phyloP scores from a whole-genome alignment of 2,113 vertebrate species.

The Chamaetylas fuelleborni region DNA sequence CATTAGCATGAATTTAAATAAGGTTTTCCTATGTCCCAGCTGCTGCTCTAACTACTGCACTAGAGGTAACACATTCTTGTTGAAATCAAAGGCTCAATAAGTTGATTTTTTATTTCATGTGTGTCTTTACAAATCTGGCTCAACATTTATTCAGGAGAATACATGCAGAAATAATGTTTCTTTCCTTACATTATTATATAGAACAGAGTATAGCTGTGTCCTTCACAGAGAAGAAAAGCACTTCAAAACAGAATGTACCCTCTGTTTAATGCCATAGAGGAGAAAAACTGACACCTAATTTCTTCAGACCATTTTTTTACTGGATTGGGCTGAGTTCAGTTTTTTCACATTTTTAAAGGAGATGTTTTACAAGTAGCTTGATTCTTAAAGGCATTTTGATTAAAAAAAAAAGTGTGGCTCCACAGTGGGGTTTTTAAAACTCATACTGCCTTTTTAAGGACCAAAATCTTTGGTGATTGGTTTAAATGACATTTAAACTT shows the following conservation, averaged over 20 bases:
- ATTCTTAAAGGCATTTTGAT: not conserved
- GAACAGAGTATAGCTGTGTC: not conserved
- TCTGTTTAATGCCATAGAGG: not conserved
- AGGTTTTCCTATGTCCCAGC: not conserved
- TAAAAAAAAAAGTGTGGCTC: not conserved
- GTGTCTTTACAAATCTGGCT: not conserved
- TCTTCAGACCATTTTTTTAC: not conserved
- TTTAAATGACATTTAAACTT: not conserved
- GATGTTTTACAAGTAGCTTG: not conserved
- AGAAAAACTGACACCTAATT: not conserved
- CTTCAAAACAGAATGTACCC: not conserved
- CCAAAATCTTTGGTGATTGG: not conserved
- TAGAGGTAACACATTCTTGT: not conserved
- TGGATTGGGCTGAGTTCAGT: not conserved
- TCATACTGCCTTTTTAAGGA: not conserved
- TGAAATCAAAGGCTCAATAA: not conserved
- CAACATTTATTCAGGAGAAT: not conserved
- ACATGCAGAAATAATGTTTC: not conserved
- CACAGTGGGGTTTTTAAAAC: not conserved
- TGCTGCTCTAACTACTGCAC: not conserved
- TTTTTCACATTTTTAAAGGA: not conserved
- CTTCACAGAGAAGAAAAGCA: not conserved
- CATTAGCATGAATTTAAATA: not conserved
- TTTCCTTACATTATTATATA: not conserved
- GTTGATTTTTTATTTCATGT: not conserved